Conservation (phyloP, 1,140 invertebrate species). For the Littorina saxatilis region DNA sequence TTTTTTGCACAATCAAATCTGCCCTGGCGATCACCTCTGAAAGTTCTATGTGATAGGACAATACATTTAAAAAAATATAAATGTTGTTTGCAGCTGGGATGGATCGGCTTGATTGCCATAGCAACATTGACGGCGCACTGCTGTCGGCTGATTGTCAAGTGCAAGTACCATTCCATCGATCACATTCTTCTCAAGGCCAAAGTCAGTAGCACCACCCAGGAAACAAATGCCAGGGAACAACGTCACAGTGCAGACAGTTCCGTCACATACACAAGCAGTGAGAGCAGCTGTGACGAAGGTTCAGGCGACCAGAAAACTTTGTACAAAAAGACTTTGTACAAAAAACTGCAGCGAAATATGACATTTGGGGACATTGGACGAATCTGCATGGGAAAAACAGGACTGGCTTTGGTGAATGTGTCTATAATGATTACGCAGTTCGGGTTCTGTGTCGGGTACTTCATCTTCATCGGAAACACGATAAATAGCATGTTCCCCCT, state of each 20-base stretch:
- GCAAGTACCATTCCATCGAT: conserved; percentile 68
- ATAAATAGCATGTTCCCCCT: conserved; percentile 63
- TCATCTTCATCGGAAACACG: conserved; percentile 73
- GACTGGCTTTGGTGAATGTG: conserved; percentile 65
- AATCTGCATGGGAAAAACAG: conserved; percentile 60
- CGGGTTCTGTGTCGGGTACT: conserved; percentile 71
- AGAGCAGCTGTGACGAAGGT: not conserved
- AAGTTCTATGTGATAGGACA: no score
- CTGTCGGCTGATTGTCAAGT: conserved; percentile 72
- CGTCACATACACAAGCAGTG: not conserved
- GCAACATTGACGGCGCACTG: conserved; percentile 71
- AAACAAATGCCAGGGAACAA: no score
- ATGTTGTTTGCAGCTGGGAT: conserved; percentile 66
- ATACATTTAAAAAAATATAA: no score
- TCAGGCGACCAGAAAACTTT: not conserved
- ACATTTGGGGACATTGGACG: conserved; percentile 72
- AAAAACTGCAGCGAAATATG: conserved; percentile 52
- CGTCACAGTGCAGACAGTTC: not conserved
- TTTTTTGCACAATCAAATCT: no score
- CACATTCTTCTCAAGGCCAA: conserved; percentile 41
- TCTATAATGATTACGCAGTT: conserved; percentile 71
- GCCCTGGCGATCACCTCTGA: no score
- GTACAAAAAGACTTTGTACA: not conserved
- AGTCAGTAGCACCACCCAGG: not conserved
- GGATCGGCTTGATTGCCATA: conserved; percentile 63